phyloP scores from a whole-genome alignment of 1,140 invertebrate genomes.

The Dendroctonus valens region DNA sequence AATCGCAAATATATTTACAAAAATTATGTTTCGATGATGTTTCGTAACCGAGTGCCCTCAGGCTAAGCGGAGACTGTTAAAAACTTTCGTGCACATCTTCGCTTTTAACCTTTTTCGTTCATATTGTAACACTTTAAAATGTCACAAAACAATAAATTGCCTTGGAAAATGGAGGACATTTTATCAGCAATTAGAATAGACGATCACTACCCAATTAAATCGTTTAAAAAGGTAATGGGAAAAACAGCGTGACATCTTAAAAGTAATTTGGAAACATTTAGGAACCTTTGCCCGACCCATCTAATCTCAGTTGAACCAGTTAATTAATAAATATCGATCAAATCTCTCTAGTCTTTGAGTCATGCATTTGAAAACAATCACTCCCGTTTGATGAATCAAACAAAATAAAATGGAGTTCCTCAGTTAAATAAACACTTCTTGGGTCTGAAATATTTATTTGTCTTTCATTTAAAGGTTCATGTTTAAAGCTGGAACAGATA shows the following conservation, averaged over 20 bases:
- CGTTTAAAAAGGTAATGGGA: not conserved
- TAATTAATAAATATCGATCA: too few relatives aligned
- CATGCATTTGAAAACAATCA: too few relatives aligned
- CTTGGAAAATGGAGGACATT: constrained; percentile 7
- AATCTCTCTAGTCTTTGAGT: too few relatives aligned
- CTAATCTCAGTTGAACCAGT: too few relatives aligned
- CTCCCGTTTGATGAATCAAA: too few relatives aligned
- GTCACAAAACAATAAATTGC: constrained; percentile 19
- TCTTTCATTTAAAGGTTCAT: too few relatives aligned
- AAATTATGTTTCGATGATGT: constrained; percentile 12
- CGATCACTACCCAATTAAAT: constrained; percentile 1
- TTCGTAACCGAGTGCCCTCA: not conserved
- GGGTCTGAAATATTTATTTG: too few relatives aligned
- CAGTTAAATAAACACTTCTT: too few relatives aligned
- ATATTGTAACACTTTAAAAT: constrained; percentile 18
- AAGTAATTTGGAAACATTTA: too few relatives aligned
- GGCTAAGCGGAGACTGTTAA: constrained; percentile 7
- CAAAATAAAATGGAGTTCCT: too few relatives aligned
- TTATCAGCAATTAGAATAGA: constrained; percentile 5
- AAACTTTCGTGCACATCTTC: constrained; percentile 5
- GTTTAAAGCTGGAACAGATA: not conserved
- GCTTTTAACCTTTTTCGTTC: constrained; percentile 20
- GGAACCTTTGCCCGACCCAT: too few relatives aligned
- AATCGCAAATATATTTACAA: constrained; percentile 11
- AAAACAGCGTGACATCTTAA: too few relatives aligned